Base-by-base conservation (phyloP, 2,113 vertebrate genomes). In the Callionymus lyra region DNA sequence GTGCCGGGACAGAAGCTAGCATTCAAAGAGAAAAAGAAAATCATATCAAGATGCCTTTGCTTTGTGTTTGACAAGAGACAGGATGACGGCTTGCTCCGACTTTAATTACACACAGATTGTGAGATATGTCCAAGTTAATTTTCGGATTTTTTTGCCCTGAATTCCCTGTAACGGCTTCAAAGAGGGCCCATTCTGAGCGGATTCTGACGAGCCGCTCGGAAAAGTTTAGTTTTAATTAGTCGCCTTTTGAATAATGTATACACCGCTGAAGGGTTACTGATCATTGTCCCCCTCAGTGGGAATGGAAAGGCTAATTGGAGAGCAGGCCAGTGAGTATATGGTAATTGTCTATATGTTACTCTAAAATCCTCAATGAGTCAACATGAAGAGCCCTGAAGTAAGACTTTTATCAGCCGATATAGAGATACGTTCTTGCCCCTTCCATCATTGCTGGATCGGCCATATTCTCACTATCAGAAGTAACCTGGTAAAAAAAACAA, bases 21-120 rank as follows among this genome's bases (percentile, higher is more conserved):
- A 72, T 74, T 72, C 66, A 72, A 75, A 61, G 35, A 31, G 44
- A 12, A 17, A 34, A 34, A 17, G 17, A 44, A 57, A 52, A 63
- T 74, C 67, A 47, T 65, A 76, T 73, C 53, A 58, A 76, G 64
- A 62, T 60, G 72, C 53, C 61, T 11, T 45, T 56, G 57, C 63
- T 77, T 76, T 72, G 51, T 63, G 46, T 58, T 68, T 73, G 55
- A 82, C 70, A 81, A 53, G 68, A 71, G 66, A 69, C 68, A 56
- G 59, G 58, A 61, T 75, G 72, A 66, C 70, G 73, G 63, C 64
- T 38, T 10, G 41, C 61, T 36, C 13, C 14, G 38, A 43, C 62
- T 62, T 51, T 75, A 72, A 80, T 75, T 79, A 68, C 55, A 62
- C 40, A 63, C 70, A 68, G 70, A 78, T 76, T 74, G 58, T 18